Conservation (phyloP, 2,113 vertebrate species). For the Phaethon lepturus region DNA sequence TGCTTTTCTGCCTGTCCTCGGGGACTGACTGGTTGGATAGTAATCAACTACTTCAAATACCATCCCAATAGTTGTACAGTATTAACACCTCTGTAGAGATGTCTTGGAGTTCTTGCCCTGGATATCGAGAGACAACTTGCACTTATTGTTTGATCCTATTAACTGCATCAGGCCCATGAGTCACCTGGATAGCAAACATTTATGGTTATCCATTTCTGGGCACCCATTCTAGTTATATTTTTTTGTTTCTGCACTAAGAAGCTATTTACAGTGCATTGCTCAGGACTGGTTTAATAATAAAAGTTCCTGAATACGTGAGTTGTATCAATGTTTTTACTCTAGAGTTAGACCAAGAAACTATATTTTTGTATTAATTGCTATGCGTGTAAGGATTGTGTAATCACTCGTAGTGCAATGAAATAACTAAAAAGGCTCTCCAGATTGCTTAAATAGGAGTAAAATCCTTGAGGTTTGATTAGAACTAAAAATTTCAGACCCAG, state of each 20-base stretch:
- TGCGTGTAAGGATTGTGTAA: not conserved
- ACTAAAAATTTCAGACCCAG: not conserved
- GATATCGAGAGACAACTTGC: rapidly evolving
- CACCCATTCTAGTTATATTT: not conserved
- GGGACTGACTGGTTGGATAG: not conserved
- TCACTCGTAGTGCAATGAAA: not conserved
- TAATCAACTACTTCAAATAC: not conserved
- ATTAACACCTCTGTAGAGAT: not conserved
- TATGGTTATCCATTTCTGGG: not conserved
- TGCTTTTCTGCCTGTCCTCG: not conserved
- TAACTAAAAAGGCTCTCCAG: not conserved
- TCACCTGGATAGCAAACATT: rapidly evolving
- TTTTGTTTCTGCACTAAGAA: not conserved
- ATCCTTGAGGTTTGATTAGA: not conserved
- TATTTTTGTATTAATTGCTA: not conserved
- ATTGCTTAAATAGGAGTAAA: not conserved
- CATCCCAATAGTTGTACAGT: not conserved
- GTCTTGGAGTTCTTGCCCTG: not conserved
- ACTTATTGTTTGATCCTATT: not conserved
- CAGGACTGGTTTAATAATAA: not conserved
- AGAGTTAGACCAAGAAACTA: not conserved
- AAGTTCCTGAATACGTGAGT: not conserved
- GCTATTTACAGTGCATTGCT: not conserved
- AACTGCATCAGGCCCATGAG: not conserved
- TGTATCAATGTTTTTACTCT: not conserved